phyloP scores from a whole-genome alignment of 2,113 vertebrate genomes.

The Anolis sagrei region DNA sequence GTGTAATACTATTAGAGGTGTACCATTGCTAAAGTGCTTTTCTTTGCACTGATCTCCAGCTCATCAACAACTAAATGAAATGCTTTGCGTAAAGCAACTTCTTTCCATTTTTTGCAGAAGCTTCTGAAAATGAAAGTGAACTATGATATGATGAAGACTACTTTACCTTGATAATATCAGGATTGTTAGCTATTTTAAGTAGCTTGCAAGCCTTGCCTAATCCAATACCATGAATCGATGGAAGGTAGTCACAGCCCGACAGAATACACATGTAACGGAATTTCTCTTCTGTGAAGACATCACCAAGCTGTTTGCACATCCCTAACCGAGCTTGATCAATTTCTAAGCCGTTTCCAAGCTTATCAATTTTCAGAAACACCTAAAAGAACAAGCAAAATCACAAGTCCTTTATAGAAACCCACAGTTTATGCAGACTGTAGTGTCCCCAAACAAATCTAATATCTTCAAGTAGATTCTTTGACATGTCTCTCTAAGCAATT shows the following conservation, averaged over 20 bases:
- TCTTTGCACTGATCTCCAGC: conserved; percentile 2
- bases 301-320: conserved; percentile 89
- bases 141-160: background rate
- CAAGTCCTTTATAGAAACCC: background rate
- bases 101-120: background rate
- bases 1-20: background rate
- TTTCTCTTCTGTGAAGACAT: conserved; percentile 95
- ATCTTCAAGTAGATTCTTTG: background rate
- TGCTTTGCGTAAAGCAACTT: background rate
- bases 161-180: conserved; percentile 92
- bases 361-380: conserved; percentile 99
- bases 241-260: conserved; percentile 98
- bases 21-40: background rate
- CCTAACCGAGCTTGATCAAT: conserved; percentile 90
- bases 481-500: background rate
- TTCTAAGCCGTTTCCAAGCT: conserved; percentile 92
- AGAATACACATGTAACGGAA: conserved; percentile 99
- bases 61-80: background rate
- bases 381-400: conserved; percentile 63
- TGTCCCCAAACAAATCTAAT: background rate
- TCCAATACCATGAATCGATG: conserved; percentile 93
- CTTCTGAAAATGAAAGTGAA: rapidly evolving
- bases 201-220: conserved; percentile 95
- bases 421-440: background rate
- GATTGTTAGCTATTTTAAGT: conserved; percentile 89